Evolutionary conservation across 2,888 invertebrate species (phyloP).

Genomic region (Nomada fabriciana): DNA sequence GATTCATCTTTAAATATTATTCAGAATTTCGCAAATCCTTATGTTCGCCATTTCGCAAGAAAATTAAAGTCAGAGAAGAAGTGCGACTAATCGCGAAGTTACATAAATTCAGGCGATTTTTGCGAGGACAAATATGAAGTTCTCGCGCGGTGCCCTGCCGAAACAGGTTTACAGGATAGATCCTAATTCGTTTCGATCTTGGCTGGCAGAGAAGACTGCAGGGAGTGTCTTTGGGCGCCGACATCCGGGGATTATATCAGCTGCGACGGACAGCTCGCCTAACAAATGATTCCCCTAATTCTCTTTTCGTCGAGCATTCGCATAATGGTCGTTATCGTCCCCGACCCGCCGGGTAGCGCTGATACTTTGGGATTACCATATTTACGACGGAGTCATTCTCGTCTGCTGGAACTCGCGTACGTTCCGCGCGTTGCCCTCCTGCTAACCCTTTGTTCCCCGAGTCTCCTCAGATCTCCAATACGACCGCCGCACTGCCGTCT

Average conservation of each 20-base stretch:
- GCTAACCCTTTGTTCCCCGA: conserved; percentile 23
- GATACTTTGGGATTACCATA: conserved; percentile 81
- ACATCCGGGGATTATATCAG: conserved; percentile 78
- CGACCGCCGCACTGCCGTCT: too few relatives aligned
- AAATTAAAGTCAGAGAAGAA: too few relatives aligned
- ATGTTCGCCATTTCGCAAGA: too few relatives aligned
- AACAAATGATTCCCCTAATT: conserved; percentile 84
- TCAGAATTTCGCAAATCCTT: too few relatives aligned
- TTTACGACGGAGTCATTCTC: conserved; percentile 75
- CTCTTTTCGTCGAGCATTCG: conserved; percentile 81
- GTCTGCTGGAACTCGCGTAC: conserved; percentile 31
- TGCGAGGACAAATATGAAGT: background rate
- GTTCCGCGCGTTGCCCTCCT: conserved; percentile 9
- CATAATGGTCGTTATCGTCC: conserved; percentile 81
- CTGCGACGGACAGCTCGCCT: conserved; percentile 83
- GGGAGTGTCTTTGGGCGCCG: conserved; percentile 62
- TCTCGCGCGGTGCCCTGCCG: conserved; percentile 38
- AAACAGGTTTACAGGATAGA: conserved; percentile 58
- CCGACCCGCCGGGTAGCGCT: conserved; percentile 78
- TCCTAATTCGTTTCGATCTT: conserved; percentile 32
- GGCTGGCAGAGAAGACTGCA: conserved; percentile 39
- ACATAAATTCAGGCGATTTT: background rate
- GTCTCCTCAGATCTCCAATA: background rate
- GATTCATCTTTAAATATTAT: too few relatives aligned
- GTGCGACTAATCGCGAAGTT: background rate